Evolutionary conservation across 2,113 vertebrate species (phyloP).

Genomic region (Thryonomys swinderianus): DNA sequence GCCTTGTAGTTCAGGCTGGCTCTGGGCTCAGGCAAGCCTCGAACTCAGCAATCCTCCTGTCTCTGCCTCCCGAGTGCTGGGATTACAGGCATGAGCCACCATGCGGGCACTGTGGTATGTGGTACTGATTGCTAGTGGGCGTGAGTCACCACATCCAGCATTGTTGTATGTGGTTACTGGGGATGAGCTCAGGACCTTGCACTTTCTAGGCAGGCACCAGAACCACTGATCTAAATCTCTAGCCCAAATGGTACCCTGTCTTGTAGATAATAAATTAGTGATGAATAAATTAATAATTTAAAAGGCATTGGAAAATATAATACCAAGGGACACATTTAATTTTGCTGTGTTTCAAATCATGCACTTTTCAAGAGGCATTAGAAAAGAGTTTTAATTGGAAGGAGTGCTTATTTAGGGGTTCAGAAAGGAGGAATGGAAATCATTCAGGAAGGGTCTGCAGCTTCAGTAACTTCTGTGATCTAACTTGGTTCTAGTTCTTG

Average conservation of each 20-base stretch:
- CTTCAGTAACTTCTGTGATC: background rate
- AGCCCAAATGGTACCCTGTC: background rate
- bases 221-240: too few relatives aligned
- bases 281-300: background rate
- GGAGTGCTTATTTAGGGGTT: background rate
- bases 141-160: too few relatives aligned
- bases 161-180: too few relatives aligned
- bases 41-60: too few relatives aligned
- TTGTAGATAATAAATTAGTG: background rate
- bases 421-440: slow-evolving; percentile 2
- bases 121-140: too few relatives aligned
- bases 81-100: too few relatives aligned
- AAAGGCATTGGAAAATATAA: background rate
- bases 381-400: background rate
- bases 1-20: too few relatives aligned
- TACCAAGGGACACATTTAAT: background rate
- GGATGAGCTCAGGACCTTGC: too few relatives aligned
- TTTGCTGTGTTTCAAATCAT: background rate
- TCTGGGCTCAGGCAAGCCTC: too few relatives aligned
- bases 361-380: background rate
- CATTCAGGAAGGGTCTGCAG: background rate
- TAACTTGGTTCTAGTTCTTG: background rate
- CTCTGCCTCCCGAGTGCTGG: too few relatives aligned
- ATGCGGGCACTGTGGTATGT: too few relatives aligned
- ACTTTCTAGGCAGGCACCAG: too few relatives aligned